Conservation (phyloP, 2,113 vertebrate genomes). For the Mobula birostris region DNA sequence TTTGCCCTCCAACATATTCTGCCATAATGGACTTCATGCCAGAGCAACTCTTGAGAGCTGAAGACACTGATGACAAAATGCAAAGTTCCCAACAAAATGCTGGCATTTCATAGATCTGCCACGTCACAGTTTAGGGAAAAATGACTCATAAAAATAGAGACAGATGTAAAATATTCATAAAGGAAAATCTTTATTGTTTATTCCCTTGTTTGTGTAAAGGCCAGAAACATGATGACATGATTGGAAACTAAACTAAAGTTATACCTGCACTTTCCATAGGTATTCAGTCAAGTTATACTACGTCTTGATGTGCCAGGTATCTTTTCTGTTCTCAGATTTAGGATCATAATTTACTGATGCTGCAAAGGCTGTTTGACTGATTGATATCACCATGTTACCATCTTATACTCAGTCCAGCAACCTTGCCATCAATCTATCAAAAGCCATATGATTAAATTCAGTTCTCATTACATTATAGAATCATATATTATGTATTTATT, state of each 20-base stretch:
- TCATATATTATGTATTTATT: background rate
- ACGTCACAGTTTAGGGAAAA: background rate
- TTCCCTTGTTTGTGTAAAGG: background rate
- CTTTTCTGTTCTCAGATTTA: background rate
- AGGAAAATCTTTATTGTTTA: conserved; percentile 15
- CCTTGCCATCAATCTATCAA: background rate
- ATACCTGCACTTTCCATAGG: background rate
- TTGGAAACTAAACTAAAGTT: background rate
- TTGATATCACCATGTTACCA: background rate
- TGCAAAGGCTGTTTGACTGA: background rate
- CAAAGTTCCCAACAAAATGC: background rate
- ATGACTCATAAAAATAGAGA: background rate
- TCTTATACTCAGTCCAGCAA: background rate
- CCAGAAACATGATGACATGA: background rate
- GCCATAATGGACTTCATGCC: background rate
- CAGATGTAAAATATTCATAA: background rate
- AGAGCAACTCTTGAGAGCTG: background rate
- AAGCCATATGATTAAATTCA: background rate
- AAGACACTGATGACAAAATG: background rate
- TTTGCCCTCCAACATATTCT: background rate
- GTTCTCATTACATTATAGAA: background rate
- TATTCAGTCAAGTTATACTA: background rate
- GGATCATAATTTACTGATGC: background rate
- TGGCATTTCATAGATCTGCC: background rate
- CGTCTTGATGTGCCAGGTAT: background rate